Base-by-base conservation (phyloP, 2,113 vertebrate genomes). In the Diphyllodes magnificus region DNA sequence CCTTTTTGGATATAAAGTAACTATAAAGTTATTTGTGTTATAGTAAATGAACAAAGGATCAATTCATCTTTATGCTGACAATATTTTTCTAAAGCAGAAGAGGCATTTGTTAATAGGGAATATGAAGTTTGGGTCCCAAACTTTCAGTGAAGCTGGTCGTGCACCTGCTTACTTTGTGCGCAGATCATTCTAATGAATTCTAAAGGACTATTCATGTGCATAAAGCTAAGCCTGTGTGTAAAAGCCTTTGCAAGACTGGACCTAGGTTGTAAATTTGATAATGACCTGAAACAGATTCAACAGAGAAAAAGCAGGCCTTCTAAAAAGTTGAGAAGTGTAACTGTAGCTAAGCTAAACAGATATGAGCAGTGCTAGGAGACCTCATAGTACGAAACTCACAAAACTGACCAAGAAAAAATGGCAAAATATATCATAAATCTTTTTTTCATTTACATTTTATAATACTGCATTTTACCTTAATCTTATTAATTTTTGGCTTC, bases 81-180 rank as follows among this genome's bases (percentile, higher is more conserved):
- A 66, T 90, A 94, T 93, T 96, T 91, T 95, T 73, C 75, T 92
- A 64, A 69, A 81, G 79, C 60, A 86, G 82, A 88, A 88, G 90
- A 86, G 80, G 88, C 31, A 79, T 92, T 94, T 95, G 68, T 90
- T 93, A 93, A 71, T 61, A 89, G 70, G 73, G 80, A 91, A 91
- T 95, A 93, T 96, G 90, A 86, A 90, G 71, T 88, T 96, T 90
- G 44, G 76, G 79, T 96, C 88, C 76, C 86, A 86, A 65, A 96
- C 88, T 92, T 94, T 63, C 80, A 95, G 82, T 64, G 92, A 88
- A 90, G 72, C 86, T 88, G 57, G 82, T 75, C 92, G 82, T 88
- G 94, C 95, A 97, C 93, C 92, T 96, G 94, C 95, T 96, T 96
- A 96, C 88, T 96, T 96, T 94, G 94, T 97, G 95, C 92, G 42